Percentiles rank a stretch among this genome's conserved stretches.
These are phyloP conservation scores for Dichetophora obliterata DNA, from an alignment of 2,888 invertebrate species.

Conservation along the genomic window DNA sequence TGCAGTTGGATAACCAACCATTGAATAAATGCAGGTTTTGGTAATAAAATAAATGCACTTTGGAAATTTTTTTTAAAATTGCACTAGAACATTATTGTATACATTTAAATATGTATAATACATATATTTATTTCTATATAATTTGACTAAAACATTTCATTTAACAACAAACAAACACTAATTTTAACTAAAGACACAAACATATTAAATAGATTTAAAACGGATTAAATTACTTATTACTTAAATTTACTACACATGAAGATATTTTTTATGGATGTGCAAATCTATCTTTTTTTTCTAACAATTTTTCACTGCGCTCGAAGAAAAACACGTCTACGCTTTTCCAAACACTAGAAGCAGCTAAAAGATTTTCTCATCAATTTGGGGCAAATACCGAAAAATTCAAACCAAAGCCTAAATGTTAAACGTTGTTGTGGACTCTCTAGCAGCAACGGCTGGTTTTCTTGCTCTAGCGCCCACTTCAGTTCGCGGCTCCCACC, in stretches of 20 bases:
- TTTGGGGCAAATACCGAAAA: conserved; percentile 18
- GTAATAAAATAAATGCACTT: conserved; percentile 17
- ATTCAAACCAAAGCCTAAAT: not conserved
- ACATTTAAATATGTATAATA: not conserved
- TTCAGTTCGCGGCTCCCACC: not conserved
- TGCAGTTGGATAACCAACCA: not conserved
- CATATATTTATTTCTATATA: not conserved
- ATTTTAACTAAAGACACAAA: not conserved
- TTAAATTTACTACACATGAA: not conserved
- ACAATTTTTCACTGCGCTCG: not conserved
- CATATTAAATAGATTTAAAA: not conserved
- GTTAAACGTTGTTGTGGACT: not conserved
- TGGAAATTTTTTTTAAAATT: not conserved
- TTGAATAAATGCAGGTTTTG: conserved; percentile 14
- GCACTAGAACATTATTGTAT: not conserved
- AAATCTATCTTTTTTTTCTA: not conserved
- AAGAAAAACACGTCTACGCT: conserved; percentile 60
- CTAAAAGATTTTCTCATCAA: conserved; percentile 50
- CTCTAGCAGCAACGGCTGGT: not conserved
- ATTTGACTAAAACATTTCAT: not conserved
- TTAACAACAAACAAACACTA: not conserved
- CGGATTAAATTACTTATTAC: not conserved
- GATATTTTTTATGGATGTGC: not conserved
- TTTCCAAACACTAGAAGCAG: conserved; percentile 60
- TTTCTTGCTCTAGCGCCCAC: not conserved